These are phyloP conservation scores for Brassicogethes aeneus DNA, from an alignment of 2,888 invertebrate genomes.

Conservation along the genomic window DNA sequence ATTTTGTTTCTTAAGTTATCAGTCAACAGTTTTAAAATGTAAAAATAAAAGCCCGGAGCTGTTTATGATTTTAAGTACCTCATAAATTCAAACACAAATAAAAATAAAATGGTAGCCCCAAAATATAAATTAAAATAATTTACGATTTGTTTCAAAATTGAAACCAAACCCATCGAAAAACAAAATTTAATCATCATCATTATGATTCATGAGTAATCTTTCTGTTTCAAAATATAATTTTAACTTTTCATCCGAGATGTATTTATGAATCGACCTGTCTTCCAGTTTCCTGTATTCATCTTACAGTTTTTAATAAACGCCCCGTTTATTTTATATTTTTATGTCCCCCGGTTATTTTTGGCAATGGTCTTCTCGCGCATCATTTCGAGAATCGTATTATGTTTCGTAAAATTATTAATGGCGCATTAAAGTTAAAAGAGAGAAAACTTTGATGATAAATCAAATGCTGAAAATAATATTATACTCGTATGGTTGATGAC, in stretches of 20 bases:
- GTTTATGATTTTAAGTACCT: too few relatives aligned
- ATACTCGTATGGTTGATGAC: too few relatives aligned
- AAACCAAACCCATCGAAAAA: too few relatives aligned
- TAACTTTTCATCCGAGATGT: slow-evolving; percentile 12
- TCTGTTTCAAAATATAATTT: neutral
- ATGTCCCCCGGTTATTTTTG: neutral
- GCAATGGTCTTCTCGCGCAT: neutral
- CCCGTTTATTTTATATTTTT: neutral
- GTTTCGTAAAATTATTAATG: slow-evolving; percentile 1
- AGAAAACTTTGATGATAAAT: neutral
- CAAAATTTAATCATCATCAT: too few relatives aligned
- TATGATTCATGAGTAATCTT: neutral
- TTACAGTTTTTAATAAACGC: slow-evolving; percentile 22
- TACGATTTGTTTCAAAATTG: too few relatives aligned
- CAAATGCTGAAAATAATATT: neutral
- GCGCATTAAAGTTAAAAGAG: neutral
- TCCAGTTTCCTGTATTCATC: slow-evolving; percentile 21
- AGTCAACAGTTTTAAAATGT: too few relatives aligned
- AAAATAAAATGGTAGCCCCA: too few relatives aligned
- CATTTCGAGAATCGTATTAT: neutral
- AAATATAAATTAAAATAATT: too few relatives aligned
- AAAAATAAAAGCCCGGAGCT: too few relatives aligned
- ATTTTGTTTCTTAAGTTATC: too few relatives aligned
- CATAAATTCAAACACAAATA: too few relatives aligned
- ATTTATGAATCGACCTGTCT: slow-evolving; percentile 22